Evolutionary conservation across 2,797 vertebrate genomes (phyloP).

Genomic region (Thaleichthys pacificus): DNA sequence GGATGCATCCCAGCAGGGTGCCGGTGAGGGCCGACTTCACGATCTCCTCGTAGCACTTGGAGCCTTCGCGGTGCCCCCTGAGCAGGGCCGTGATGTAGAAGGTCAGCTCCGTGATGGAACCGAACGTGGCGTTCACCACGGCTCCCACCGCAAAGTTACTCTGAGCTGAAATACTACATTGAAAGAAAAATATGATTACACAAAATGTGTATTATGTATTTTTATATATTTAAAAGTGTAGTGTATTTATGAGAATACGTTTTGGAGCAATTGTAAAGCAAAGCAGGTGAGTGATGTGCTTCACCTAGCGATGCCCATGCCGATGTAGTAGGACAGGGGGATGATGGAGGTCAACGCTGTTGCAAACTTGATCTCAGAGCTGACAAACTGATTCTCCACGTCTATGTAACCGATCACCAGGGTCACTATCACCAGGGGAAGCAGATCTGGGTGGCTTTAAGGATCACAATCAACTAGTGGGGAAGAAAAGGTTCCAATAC

Average conservation of each 20-base stretch:
- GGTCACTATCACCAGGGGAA: constrained; percentile 79
- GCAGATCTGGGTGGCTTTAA: constrained; percentile 75
- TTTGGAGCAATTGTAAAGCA: no score
- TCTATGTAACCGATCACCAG: constrained; percentile 82
- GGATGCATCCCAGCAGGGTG: constrained; percentile 85
- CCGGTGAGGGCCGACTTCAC: constrained; percentile 86
- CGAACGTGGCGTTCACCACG: constrained; percentile 88
- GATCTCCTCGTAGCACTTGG: constrained; percentile 84
- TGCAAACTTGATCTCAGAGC: constrained; percentile 77
- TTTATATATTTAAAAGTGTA: neutral
- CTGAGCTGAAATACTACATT: constrained; percentile 84
- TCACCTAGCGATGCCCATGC: constrained; percentile 92
- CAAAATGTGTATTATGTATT: no score
- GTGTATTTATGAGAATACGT: no score
- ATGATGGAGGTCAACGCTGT: constrained; percentile 84
- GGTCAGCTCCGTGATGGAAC: constrained; percentile 88
- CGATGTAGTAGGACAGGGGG: constrained; percentile 89
- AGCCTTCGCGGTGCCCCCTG: constrained; percentile 75
- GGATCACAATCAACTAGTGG: constrained; percentile 40
- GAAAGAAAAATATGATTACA: neutral
- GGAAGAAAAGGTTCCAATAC: neutral
- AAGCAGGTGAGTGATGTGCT: neutral
- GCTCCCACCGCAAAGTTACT: constrained; percentile 89
- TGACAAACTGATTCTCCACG: constrained; percentile 68
- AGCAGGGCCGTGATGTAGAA: constrained; percentile 90